phyloP scores from a whole-genome alignment of 2,113 vertebrate species.

The Ondatra zibethicus region DNA sequence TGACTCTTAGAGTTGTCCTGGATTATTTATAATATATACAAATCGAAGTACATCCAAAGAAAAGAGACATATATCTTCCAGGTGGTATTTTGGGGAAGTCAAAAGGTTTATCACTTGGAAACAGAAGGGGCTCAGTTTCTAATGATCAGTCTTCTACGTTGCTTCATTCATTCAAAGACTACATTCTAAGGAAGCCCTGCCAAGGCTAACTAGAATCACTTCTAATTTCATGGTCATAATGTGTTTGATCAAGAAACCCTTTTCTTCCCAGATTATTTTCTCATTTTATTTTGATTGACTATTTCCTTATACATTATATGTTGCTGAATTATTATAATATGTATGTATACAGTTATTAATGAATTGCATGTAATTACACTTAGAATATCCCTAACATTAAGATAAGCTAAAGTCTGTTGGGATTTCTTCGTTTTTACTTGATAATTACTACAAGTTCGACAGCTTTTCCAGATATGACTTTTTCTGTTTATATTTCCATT shows the following conservation, averaged over 20 bases:
- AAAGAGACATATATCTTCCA: not conserved
- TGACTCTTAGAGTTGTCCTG: not conserved
- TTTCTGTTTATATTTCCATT: slow-evolving; percentile 24
- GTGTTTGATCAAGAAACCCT: not conserved
- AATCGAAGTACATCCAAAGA: not conserved
- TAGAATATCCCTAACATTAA: slow-evolving; percentile 18
- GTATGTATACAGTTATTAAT: not conserved
- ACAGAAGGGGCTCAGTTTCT: slow-evolving; percentile 32
- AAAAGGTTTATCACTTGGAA: not conserved
- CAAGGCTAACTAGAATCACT: not conserved
- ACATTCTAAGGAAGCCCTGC: not conserved
- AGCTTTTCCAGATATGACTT: not conserved
- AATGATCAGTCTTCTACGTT: not conserved
- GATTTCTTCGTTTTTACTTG: not conserved
- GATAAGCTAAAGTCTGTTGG: not conserved
- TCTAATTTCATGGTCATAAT: not conserved
- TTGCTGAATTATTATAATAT: not conserved
- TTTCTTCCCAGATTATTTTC: not conserved
- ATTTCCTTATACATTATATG: not conserved
- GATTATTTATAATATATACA: slow-evolving; percentile 9
- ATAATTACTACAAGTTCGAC: not conserved
- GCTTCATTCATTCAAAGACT: not conserved
- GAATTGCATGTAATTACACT: not conserved
- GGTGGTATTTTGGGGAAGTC: slow-evolving; percentile 15
- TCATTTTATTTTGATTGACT: not conserved